Base-by-base conservation (phyloP, 2,888 invertebrate genomes). In the Drosophila lacicola region DNA sequence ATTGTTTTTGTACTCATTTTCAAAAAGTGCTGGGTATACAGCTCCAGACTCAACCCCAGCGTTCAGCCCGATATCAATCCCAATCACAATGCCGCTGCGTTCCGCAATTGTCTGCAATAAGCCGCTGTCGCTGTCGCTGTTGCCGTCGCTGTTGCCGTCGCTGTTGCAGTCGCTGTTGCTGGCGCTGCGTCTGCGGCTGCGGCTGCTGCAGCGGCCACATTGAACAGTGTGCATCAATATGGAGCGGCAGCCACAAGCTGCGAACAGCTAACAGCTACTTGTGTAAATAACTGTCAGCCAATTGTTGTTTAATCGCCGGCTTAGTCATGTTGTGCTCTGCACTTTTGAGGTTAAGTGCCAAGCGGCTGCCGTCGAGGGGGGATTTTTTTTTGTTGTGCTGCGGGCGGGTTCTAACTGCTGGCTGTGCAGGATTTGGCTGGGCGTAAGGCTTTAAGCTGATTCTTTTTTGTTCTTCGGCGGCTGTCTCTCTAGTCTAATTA, bases 241-340 rank as follows among this genome's bases (percentile, higher is more conserved):
- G 51, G 29, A 45, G 53, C 54, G 39, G 36, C 41, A 41, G 53
- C 41, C 53, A 11, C 36, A 1, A 21, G 49, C 19, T 49, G 56
- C 19, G 39, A 51, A 58, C 56, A 60, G 62, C 62, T 70, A 55
- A 58, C 84, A 82, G 83, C 70, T 78, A 83, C 87, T 86, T 88
- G 85, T 84, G 88, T 88, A 86, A 88, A 86, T 86, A 88, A 88
- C 84, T 82, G 87, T 87, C 86, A 87, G 86, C 87, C 89, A 87
- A 87, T 87, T 87, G 86, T 87, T 87, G 87, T 88, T 88, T 82
- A 87, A 87, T 87, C 86, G 89, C 74, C 88, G 75, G 86, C 88
- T 86, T 88, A 88, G 76, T 74, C 70, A 64, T 70, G 70, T 75
- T 71, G 29, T 29, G 68, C 66, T 66, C 34, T 66, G 62, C 70